phyloP scores from a whole-genome alignment of 2,113 vertebrate species.

The Sula dactylatra region DNA sequence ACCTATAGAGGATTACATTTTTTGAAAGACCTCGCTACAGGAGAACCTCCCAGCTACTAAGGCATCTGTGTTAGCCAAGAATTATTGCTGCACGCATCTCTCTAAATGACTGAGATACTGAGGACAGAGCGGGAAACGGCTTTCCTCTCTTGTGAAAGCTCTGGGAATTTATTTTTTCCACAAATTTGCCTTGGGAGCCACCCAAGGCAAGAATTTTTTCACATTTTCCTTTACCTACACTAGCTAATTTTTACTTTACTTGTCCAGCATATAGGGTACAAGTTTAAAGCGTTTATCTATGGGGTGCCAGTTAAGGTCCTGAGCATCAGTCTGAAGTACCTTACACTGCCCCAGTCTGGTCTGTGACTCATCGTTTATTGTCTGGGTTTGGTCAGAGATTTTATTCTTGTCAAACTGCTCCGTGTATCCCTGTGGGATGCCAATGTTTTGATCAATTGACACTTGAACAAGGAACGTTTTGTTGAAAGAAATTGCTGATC shows the following conservation, averaged over 20 bases:
- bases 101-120: neutral
- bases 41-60: neutral
- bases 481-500: neutral
- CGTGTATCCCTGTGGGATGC: neutral
- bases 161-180: neutral
- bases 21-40: neutral
- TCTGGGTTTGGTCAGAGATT: neutral
- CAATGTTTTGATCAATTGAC: neutral
- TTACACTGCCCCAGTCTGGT: neutral
- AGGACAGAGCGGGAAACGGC: neutral
- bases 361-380: neutral
- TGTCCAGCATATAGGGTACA: neutral
- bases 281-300: neutral
- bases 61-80: neutral
- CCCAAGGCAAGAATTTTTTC: neutral
- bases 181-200: neutral
- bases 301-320: neutral
- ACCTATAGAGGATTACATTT: conserved; percentile 71
- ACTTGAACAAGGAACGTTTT: neutral
- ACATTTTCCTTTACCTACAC: neutral
- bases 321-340: neutral
- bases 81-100: neutral
- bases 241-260: neutral
- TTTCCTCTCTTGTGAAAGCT: neutral
- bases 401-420: neutral